Evolutionary conservation across 2,888 invertebrate genomes (phyloP), one percentile per base, ranked within the genome.

Genomic region (Mythimna albipuncta): DNA sequence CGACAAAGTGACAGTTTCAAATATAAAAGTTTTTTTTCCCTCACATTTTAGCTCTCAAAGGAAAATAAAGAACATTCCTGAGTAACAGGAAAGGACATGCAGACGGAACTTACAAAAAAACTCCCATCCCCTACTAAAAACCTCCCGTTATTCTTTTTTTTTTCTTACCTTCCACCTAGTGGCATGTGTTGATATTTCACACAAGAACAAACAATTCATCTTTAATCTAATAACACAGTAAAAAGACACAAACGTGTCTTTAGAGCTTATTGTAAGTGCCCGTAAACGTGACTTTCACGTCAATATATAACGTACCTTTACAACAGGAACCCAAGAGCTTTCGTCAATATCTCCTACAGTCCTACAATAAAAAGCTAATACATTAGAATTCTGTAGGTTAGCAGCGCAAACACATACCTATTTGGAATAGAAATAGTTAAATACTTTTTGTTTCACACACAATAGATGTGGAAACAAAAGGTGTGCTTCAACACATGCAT

Each of bases 401-500:
- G 64, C 21, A 63, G 19, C 35, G 47, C 54, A 72, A 67, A 65
- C 63, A 64, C 13, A 19, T 19, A 59, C 44, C 21, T 64, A 63
- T 54, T 59, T 26, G 13, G 41, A 35, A 58, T 68, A 59, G 11
- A 69, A 75, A 69, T 64, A 62, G 47, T 74, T 67, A 63, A 69
- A 75, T 57, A 64, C 38, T 63, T 69, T 69, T 69, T 59, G 55
- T 58, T 80, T 61, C 21, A n/a, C 26, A 61, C 61, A 81, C 61
- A 77, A 77, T 77, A 77, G 57, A 19, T 44, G 21, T 50, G 54
- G 64, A 81, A 80, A 67, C 72, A 77, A 80, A 72, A 67, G 69
- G 74, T 54, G 38, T 67, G 38, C 59, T 61, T 35, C 68, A 44
- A 78, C 21, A 54, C 57, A 58, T 61, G 44, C 61, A 44, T 68